Conservation (phyloP, 2,888 invertebrate genomes). For the Lasioglossum villosulum region DNA sequence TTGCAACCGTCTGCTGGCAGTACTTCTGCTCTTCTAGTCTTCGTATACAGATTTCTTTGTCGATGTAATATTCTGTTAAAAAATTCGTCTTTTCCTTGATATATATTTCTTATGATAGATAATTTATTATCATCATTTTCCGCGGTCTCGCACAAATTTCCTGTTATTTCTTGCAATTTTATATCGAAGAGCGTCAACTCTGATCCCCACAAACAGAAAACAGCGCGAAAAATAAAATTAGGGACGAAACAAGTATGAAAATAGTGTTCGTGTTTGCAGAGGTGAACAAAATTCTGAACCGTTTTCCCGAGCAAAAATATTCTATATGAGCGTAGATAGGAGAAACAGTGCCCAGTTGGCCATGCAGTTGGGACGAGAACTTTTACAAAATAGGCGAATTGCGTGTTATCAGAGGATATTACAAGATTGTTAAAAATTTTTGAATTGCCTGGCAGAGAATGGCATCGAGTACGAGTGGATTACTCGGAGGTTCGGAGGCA, state of each 20-base stretch:
- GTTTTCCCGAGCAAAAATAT: too few relatives aligned
- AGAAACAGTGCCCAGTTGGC: not conserved
- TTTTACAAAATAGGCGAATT: not conserved
- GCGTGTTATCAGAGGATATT: not conserved
- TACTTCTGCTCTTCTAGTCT: not conserved
- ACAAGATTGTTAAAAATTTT: not conserved
- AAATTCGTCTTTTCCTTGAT: not conserved
- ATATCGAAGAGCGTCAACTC: too few relatives aligned
- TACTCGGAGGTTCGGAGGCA: not conserved
- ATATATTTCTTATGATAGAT: too few relatives aligned
- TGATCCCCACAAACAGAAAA: too few relatives aligned
- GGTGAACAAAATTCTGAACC: too few relatives aligned
- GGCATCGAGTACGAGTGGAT: not conserved
- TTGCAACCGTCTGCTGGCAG: not conserved
- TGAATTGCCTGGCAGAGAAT: not conserved
- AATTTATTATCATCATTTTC: too few relatives aligned
- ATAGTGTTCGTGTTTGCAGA: too few relatives aligned
- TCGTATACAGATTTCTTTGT: not conserved
- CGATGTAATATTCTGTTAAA: not conserved
- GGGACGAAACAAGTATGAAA: too few relatives aligned
- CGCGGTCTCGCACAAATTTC: too few relatives aligned
- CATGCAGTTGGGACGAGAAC: not conserved
- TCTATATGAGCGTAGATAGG: not conserved
- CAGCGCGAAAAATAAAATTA: too few relatives aligned
- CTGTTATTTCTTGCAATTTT: too few relatives aligned